Conservation (phyloP, 1,140 invertebrate genomes). For the Eubasilissa regina region DNA sequence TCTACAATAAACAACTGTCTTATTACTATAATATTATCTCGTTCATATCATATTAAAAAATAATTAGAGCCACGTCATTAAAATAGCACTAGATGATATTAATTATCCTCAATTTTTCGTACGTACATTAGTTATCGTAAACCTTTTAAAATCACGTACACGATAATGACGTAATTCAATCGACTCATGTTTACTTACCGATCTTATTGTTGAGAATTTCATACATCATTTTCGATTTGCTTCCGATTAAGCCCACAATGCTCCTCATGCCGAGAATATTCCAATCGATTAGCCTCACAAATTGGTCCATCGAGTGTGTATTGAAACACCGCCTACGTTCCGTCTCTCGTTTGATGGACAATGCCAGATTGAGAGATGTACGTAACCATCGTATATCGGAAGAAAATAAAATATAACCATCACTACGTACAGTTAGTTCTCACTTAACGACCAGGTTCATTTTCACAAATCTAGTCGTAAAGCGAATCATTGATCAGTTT, state of each 20-base stretch:
- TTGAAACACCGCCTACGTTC: slow-evolving; percentile 17
- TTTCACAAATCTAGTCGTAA: no score
- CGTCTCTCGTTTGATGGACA: slow-evolving; percentile 17
- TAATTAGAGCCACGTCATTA: no score
- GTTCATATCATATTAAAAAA: neutral
- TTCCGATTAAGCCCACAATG: slow-evolving; percentile 27
- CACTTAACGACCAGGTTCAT: no score
- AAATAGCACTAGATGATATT: neutral
- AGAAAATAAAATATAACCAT: no score
- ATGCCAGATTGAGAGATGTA: neutral
- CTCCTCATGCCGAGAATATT: slow-evolving; percentile 10
- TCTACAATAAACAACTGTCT: no score
- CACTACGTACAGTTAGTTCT: no score
- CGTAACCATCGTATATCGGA: no score
- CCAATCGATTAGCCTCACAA: slow-evolving; percentile 6
- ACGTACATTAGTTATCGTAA: neutral
- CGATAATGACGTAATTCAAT: slow-evolving; percentile 5
- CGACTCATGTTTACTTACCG: neutral
- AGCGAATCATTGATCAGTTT: no score
- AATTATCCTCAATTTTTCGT: neutral
- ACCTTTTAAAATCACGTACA: neutral
- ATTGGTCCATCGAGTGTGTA: neutral
- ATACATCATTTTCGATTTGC: slow-evolving; percentile 32
- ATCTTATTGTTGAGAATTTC: slow-evolving; percentile 13
- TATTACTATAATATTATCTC: no score